These are phyloP conservation scores for Typhlichthys subterraneus DNA, from an alignment of 2,797 vertebrate genomes.

Conservation along the genomic window DNA sequence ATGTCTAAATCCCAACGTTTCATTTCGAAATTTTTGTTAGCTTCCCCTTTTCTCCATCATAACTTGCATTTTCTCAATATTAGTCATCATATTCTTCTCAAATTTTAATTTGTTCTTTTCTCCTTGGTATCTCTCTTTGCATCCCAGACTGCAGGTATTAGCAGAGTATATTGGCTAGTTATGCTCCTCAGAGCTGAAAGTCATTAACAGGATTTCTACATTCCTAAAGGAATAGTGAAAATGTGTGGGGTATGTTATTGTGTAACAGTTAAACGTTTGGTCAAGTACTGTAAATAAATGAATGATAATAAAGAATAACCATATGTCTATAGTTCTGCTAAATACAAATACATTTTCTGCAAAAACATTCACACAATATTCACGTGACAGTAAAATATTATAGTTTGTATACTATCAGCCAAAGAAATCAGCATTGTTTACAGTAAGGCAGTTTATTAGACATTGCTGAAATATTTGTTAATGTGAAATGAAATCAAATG, in stretches of 20 bases:
- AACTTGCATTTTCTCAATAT: no score
- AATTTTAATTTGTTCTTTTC: neutral
- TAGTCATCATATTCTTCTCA: no score
- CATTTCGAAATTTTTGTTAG: no score
- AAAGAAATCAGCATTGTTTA: no score
- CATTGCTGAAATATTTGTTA: constrained; percentile 5
- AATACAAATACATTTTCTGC: no score
- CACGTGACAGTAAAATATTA: no score
- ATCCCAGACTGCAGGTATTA: neutral
- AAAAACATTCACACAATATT: no score
- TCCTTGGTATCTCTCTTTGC: neutral
- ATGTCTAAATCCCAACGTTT: neutral
- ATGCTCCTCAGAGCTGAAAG: neutral
- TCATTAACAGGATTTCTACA: neutral
- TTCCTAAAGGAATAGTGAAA: neutral
- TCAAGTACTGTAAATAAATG: neutral
- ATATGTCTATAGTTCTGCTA: no score
- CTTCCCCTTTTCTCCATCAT: neutral
- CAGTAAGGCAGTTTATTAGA: no score
- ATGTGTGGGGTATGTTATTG: neutral
- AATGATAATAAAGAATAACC: no score
- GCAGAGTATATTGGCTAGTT: neutral
- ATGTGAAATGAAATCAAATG: constrained; percentile 47
- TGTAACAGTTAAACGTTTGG: neutral
- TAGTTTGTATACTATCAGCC: no score